phyloP scores from a whole-genome alignment of 2,797 vertebrate species.

The Acrocephalus scirpaceus region DNA sequence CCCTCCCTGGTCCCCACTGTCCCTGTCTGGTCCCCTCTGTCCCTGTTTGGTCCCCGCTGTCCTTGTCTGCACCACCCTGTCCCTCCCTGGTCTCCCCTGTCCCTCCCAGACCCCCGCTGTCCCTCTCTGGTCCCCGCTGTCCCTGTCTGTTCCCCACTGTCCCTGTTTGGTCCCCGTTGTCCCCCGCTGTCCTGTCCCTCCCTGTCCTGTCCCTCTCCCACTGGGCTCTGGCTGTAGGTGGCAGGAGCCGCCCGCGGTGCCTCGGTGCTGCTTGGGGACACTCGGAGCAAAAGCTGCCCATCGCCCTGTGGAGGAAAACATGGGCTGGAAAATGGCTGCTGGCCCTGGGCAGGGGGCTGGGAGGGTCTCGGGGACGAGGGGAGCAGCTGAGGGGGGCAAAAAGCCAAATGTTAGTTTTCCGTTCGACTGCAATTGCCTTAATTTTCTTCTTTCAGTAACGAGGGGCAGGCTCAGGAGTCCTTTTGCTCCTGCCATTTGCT shows the following conservation, averaged over 20 bases:
- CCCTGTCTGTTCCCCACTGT: background rate
- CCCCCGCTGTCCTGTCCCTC: background rate
- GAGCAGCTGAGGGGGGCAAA: background rate
- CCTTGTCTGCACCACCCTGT: rapidly evolving
- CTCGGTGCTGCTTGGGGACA: background rate
- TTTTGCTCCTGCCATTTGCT: constrained; percentile 40
- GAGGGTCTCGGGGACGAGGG: background rate
- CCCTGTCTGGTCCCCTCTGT: background rate
- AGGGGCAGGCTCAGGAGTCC: constrained; percentile 18
- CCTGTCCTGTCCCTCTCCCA: background rate
- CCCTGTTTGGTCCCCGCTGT: rapidly evolving
- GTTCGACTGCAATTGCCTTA: background rate
- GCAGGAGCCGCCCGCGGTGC: background rate
- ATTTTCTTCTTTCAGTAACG: background rate
- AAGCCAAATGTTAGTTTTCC: background rate
- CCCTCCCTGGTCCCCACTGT: background rate
- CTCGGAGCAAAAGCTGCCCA: background rate
- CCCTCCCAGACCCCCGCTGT: rapidly evolving
- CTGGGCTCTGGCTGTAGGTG: background rate
- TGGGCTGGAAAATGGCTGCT: background rate
- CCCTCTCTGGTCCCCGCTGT: too few relatives aligned
- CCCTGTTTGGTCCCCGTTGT: too few relatives aligned
- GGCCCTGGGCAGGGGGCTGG: background rate
- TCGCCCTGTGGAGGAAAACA: background rate
- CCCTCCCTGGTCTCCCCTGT: rapidly evolving